A percentile compares a stretch with the other conserved stretches of the same genome.
phyloP scores from a whole-genome alignment of 2,888 invertebrate species.

The Xanthorhoe designata region DNA sequence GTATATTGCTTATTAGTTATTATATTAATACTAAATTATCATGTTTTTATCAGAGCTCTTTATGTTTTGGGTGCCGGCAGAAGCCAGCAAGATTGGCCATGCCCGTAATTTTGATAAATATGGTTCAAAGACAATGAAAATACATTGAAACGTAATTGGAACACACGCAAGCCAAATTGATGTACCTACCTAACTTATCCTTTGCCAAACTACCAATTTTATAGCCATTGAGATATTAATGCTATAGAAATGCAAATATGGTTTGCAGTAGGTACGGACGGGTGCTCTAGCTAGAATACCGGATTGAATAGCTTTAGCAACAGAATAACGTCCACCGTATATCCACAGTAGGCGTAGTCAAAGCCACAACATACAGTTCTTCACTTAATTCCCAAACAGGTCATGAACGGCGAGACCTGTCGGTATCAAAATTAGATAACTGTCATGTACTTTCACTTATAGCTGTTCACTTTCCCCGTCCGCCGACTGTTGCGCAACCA shows the following conservation, averaged over 20 bases:
- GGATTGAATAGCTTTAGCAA: too few species aligned
- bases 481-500: conserved; percentile 67
- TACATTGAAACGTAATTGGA: not conserved
- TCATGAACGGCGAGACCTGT: conserved; percentile 42
- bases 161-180: not conserved
- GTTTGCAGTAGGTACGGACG: not conserved
- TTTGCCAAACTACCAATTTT: not conserved
- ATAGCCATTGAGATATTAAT: not conserved
- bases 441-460: conserved; percentile 77
- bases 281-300: not conserved
- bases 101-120: not conserved
- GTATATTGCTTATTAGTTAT: not conserved
- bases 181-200: not conserved
- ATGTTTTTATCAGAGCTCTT: not conserved
- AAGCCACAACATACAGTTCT: conserved; percentile 28
- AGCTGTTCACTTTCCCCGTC: conserved; percentile 74
- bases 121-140: not conserved
- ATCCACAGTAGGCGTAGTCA: not conserved
- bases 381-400: conserved; percentile 48
- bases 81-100: not conserved
- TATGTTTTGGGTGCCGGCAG: not conserved
- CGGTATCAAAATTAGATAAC: conserved; percentile 78
- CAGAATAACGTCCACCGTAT: not conserved
- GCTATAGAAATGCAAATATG: not conserved
- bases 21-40: not conserved